Evolutionary conservation across 2,888 invertebrate genomes (phyloP).

Genomic region (Syrphus vitripennis): DNA sequence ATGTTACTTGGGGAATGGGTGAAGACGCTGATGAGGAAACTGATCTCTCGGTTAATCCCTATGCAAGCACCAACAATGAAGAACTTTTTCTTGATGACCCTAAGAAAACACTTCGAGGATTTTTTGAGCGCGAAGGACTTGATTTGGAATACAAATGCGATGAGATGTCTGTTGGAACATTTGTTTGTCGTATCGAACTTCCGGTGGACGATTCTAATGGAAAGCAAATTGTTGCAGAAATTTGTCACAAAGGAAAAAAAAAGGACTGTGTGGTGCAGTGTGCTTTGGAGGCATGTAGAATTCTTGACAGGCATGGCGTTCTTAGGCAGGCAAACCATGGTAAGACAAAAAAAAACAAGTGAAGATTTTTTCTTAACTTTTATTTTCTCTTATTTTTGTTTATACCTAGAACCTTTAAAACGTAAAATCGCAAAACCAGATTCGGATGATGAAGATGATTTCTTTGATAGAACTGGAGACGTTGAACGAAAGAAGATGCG

Average conservation of each 20-base stretch:
- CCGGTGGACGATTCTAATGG: conserved; percentile 91
- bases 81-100: conserved; percentile 96
- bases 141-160: conserved; percentile 93
- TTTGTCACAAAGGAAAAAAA: conserved; percentile 94
- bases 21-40: conserved; percentile 94
- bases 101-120: conserved; percentile 95
- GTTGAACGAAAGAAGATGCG: conserved; percentile 92
- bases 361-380: too few relatives aligned
- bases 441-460: conserved; percentile 97
- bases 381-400: too few relatives aligned
- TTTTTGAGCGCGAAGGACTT: conserved; percentile 95
- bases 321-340: conserved; percentile 93
- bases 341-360: conserved; percentile 77
- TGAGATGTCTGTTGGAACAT: conserved; percentile 93
- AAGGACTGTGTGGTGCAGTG: conserved; percentile 96
- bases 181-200: conserved; percentile 90
- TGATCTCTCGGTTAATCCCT: conserved; percentile 92
- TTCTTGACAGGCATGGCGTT: conserved; percentile 93
- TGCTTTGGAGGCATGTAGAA: conserved; percentile 96
- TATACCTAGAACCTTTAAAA: conserved; percentile 90
- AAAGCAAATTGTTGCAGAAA: conserved; percentile 90
- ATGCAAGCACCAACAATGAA: conserved; percentile 90
- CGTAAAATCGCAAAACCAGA: conserved; percentile 90
- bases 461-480: conserved; percentile 96
- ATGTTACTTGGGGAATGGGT: conserved; percentile 96